Evolutionary conservation across 2,113 vertebrate species (phyloP).

Genomic region (Vidua chalybeata): DNA sequence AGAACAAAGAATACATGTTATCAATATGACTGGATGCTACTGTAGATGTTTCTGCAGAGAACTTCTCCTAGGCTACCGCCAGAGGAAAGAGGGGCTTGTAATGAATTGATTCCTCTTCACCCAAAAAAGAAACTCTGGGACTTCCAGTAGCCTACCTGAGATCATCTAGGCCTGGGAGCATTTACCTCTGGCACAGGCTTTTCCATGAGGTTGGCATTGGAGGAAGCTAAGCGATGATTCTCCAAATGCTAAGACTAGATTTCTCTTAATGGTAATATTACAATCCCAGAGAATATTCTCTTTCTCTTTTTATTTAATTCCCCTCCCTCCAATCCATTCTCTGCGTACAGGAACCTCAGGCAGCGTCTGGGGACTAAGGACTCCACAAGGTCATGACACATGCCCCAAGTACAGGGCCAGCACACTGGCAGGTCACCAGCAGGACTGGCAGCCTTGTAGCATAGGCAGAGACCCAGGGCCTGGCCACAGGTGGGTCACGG

Average conservation of each 20-base stretch:
- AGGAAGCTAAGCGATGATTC: neutral
- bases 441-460: neutral
- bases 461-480: accelerated
- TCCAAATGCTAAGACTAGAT: neutral
- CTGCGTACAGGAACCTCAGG: accelerated
- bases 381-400: accelerated
- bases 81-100: neutral
- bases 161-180: neutral
- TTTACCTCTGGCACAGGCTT: neutral
- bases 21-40: neutral
- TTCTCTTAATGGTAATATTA: neutral
- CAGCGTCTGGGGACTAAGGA: no score
- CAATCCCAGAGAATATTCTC: neutral
- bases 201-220: accelerated
- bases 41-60: neutral
- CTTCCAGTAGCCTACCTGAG: neutral
- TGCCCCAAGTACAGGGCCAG: accelerated
- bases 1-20: neutral
- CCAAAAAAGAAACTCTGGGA: neutral
- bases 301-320: neutral
- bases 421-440: neutral
- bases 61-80: neutral
- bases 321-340: accelerated
- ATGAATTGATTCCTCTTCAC: neutral
- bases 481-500: accelerated